Conservation (phyloP, 2,797 vertebrate species). For the Falco rusticolus region DNA sequence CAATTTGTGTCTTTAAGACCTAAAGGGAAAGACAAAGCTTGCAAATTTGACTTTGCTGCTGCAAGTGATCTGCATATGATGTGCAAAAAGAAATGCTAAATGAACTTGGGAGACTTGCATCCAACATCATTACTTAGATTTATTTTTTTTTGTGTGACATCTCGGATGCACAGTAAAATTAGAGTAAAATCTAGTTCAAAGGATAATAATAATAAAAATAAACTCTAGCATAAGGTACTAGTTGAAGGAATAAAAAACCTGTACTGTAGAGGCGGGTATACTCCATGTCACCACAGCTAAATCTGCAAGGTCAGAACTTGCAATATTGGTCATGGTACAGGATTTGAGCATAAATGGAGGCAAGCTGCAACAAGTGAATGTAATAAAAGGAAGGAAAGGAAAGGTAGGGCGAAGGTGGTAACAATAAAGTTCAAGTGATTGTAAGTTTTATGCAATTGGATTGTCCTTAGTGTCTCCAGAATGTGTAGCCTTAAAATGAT, state of each 20-base stretch:
- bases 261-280: not conserved
- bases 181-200: not conserved
- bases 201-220: not conserved
- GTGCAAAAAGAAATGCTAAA: not conserved
- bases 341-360: not conserved
- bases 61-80: not conserved
- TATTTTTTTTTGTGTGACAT: not conserved
- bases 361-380: not conserved
- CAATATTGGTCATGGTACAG: fast-evolving
- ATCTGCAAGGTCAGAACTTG: not conserved
- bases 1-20: not conserved
- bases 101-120: not conserved
- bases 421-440: not conserved
- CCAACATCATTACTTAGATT: not conserved
- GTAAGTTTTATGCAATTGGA: not conserved
- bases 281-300: not conserved
- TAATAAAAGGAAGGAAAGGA: not conserved
- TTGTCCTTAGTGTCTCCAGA: not conserved
- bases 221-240: not conserved
- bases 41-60: not conserved
- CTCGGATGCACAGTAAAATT: not conserved
- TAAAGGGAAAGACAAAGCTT: not conserved
- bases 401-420: not conserved
- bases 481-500: not conserved
- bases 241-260: not conserved